Evolutionary conservation across 1,140 invertebrate genomes (phyloP), one percentile per base, ranked within the genome.

Genomic region (Megathymus violae): DNA sequence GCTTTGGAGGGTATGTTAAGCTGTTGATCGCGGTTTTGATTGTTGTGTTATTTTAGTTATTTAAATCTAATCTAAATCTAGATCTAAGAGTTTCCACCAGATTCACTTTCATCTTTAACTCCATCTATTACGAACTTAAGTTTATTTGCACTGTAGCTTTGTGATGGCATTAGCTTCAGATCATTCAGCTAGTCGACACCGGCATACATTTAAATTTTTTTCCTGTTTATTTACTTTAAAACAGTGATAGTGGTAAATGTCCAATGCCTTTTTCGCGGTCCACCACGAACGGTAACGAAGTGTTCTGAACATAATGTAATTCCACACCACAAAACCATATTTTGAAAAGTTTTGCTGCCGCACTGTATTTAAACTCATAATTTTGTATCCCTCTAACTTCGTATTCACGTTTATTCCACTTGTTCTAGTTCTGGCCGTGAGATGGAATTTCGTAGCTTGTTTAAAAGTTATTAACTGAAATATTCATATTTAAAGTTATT

Each of bases 331-430:
- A 54, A 54, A 54, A 54, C 51, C 51, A 54, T 54, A 54, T 54
- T 54, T 43, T 54, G 51, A 54, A 54, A 54, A 54, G 38, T 54
- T 54, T 54, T 10, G 11, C 19, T 11, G 27, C 36, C 51, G 51
- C 38, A 40, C 40, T 10, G 51, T 54, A 40, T 54, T 54, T 51
- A 40, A 51, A 54, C 36, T 25, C 19, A 6, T 41, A 19, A 54
- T 40, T 54, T 54, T 13, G 51, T 41, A 38, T 40, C 19, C 19
- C 16, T 51, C 15, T 51, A 51, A 17, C 13, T 31, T 17, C 11
- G 48, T 51, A 36, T 38, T 51, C 48, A 38, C 51, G 36, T 54
- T 54, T 54, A 38, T 54, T 54, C 36, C 38, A 43, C 51, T 54
- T 54, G 51, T 54, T 54, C 38, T 17, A 43, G 51, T 54, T 54